These are phyloP conservation scores for Drosophila kokeensis DNA, from an alignment of 2,888 invertebrate species.

Conservation along the genomic window DNA sequence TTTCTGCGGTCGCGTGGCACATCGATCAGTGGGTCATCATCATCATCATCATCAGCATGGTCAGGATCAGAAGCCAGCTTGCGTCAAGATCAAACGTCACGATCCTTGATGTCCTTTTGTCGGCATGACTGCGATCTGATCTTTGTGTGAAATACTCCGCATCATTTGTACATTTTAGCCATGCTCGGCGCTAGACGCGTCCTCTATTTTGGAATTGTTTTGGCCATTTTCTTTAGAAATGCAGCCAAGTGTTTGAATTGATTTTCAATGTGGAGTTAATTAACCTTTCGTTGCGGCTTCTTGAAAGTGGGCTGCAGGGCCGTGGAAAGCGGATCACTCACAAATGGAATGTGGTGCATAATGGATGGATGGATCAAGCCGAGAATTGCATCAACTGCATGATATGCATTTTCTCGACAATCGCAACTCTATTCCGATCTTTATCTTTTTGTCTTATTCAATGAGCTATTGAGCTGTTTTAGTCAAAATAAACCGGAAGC, in stretches of 20 bases:
- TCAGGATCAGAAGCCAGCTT: slow-evolving; percentile 30
- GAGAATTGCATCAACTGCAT: slow-evolving; percentile 32
- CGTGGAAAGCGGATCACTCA: slow-evolving; percentile 2
- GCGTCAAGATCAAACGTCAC: slow-evolving; percentile 73
- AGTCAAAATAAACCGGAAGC: background rate
- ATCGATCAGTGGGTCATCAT: slow-evolving; percentile 69
- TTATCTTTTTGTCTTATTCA: background rate
- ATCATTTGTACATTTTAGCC: slow-evolving; percentile 84
- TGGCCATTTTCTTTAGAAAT: slow-evolving; percentile 68
- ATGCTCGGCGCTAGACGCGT: slow-evolving; percentile 78
- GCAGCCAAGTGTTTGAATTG: slow-evolving; percentile 69
- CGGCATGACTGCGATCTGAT: slow-evolving; percentile 57
- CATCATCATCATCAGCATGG: slow-evolving; percentile 38
- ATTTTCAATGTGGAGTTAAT: slow-evolving; percentile 69
- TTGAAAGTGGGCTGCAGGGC: slow-evolving; percentile 66
- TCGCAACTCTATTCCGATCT: slow-evolving; percentile 13
- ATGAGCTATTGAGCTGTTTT: slow-evolving; percentile 6
- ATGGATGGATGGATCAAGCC: slow-evolving; percentile 28
- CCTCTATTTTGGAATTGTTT: slow-evolving; percentile 66
- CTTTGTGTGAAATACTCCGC: slow-evolving; percentile 75
- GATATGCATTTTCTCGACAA: slow-evolving; percentile 26
- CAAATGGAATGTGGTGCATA: slow-evolving; percentile 12
- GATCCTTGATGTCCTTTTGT: slow-evolving; percentile 52
- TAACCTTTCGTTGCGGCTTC: slow-evolving; percentile 77
- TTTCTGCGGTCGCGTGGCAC: slow-evolving; percentile 84